Conservation (phyloP, 2,113 vertebrate species). For the Hymenochirus boettgeri region DNA sequence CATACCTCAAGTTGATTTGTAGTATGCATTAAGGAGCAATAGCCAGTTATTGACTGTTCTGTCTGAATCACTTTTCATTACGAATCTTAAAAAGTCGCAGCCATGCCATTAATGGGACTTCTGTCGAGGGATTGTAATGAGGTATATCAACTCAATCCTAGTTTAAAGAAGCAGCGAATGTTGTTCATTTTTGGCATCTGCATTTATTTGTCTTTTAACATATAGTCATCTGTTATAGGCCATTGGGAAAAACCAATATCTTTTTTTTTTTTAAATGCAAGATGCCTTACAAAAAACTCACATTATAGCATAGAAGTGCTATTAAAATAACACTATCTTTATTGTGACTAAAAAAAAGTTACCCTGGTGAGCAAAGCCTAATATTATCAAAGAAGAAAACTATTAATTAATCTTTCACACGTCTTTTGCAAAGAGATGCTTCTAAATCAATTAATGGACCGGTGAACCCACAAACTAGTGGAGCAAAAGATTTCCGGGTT, state of each 20-base stretch:
- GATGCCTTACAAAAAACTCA: too few species aligned
- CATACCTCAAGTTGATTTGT: slow-evolving; percentile 43
- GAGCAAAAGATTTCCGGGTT: too few species aligned
- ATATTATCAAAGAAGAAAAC: too few species aligned
- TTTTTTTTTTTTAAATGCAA: too few species aligned
- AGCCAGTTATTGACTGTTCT: slow-evolving; percentile 46
- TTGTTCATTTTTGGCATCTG: slow-evolving; percentile 51
- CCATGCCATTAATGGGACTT: slow-evolving; percentile 43
- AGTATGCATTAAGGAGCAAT: slow-evolving; percentile 50
- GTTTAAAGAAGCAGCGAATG: slow-evolving; percentile 47
- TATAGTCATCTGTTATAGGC: slow-evolving; percentile 14
- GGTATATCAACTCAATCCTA: slow-evolving; percentile 41
- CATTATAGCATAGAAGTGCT: too few species aligned
- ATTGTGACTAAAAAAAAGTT: too few species aligned
- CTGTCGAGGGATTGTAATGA: slow-evolving; percentile 45
- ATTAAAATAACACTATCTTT: too few species aligned
- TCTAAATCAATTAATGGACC: too few species aligned
- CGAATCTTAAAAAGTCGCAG: slow-evolving; percentile 41
- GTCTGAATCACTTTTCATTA: slow-evolving; percentile 45
- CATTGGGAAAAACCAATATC: neutral
- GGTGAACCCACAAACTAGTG: too few species aligned
- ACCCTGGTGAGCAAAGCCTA: too few species aligned
- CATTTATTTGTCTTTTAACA: slow-evolving; percentile 6
- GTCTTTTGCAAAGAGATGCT: too few species aligned
- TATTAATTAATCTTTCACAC: too few species aligned